Conservation (phyloP, 2,888 invertebrate species). For the Scaptomyza tumidula region DNA sequence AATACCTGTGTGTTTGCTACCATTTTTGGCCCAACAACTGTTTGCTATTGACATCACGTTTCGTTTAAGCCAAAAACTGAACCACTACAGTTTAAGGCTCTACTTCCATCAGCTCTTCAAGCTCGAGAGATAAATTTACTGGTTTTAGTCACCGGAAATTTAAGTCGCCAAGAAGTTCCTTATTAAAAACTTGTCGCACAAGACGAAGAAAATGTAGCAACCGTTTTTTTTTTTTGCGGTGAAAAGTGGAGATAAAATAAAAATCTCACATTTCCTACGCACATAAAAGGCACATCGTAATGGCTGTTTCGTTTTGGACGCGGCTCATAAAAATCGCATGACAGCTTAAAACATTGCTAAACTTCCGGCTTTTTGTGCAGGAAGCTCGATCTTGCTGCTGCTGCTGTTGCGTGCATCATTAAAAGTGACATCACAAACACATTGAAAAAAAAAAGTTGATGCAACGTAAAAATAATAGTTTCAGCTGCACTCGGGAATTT, state of each 20-base stretch:
- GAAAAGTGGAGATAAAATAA: conserved; percentile 37
- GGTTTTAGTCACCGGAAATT: conserved; percentile 72
- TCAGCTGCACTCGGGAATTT: conserved; percentile 53
- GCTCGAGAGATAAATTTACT: conserved; percentile 72
- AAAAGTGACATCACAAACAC: conserved; percentile 64
- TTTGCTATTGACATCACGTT: conserved; percentile 77
- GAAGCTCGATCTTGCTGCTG: conserved; percentile 21
- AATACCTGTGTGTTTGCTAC: conserved; percentile 40
- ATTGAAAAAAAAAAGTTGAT: conserved; percentile 38
- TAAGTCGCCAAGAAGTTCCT: conserved; percentile 61
- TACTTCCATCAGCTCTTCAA: conserved; percentile 18
- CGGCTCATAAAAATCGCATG: conserved; percentile 67
- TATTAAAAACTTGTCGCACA: conserved; percentile 55
- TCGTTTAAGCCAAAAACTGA: conserved; percentile 56
- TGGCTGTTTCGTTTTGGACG: conserved; percentile 35
- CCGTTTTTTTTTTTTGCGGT: conserved; percentile 15
- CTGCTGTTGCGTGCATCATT: conserved; percentile 66
- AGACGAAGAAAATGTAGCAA: conserved; percentile 2
- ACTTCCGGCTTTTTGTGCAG: conserved; percentile 74
- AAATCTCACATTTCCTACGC: conserved; percentile 72
- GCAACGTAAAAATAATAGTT: conserved; percentile 67
- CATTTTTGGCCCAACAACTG: conserved; percentile 53
- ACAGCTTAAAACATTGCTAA: conserved; percentile 74
- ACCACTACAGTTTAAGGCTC: conserved; percentile 25
- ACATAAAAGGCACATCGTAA: conserved; percentile 65